phyloP scores from a whole-genome alignment of 2,797 vertebrate species.

The Phaenicophaeus curvirostris region DNA sequence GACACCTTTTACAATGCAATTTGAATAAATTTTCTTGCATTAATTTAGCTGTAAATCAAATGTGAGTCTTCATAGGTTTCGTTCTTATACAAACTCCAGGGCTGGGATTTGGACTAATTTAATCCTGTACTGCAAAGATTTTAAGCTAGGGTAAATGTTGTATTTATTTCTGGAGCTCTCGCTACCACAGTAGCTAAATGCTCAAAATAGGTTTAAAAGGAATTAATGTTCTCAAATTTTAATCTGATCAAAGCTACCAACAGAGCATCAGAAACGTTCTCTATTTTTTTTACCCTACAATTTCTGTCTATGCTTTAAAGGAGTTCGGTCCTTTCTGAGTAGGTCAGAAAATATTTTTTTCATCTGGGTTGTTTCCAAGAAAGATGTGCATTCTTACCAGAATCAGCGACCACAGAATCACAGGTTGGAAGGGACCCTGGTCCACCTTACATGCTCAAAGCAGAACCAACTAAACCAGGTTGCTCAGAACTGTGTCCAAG shows the following conservation, averaged over 20 bases:
- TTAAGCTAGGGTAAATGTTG: background rate
- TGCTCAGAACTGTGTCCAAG: background rate
- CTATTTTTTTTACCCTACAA: background rate
- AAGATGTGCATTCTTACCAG: background rate
- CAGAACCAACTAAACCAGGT: background rate
- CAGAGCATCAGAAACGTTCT: rapidly evolving
- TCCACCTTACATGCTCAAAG: background rate
- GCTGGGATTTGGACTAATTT: background rate
- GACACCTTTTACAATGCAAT: constrained; percentile 35
- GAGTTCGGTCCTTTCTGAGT: background rate
- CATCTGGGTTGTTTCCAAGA: background rate
- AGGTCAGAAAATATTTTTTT: background rate
- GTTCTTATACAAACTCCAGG: background rate
- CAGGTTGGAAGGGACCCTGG: background rate
- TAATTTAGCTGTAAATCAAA: constrained; percentile 25
- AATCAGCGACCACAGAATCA: background rate
- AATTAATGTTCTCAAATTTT: background rate
- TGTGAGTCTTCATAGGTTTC: background rate
- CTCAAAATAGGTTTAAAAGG: background rate
- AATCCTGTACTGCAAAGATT: background rate
- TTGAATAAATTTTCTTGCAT: constrained; percentile 5
- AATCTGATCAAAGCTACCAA: background rate
- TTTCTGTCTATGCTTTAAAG: background rate
- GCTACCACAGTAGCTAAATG: background rate
- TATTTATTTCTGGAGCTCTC: background rate